Evolutionary conservation across 30 jellyfish, hydroid and myxozoan species (phyloP).

Genomic region (Turritopsis rubra): DNA sequence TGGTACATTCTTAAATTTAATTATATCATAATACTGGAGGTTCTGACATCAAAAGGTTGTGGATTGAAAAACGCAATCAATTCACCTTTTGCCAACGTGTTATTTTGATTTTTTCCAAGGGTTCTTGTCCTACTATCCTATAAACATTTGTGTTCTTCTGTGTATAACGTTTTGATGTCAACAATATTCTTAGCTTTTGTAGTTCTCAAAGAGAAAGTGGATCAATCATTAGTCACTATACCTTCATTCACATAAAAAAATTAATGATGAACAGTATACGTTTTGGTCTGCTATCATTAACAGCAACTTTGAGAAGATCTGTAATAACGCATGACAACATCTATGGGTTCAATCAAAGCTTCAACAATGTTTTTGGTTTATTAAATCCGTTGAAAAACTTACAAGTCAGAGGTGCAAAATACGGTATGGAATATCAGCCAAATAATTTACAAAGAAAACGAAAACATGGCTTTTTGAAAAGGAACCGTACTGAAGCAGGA

Average conservation of each 20-base stretch:
- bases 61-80: too few relatives aligned
- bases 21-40: too few relatives aligned
- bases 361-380: not conserved
- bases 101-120: too few relatives aligned
- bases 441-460: conserved; percentile 73
- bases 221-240: too few relatives aligned
- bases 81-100: too few relatives aligned
- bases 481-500: conserved; percentile 74
- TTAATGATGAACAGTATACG: not conserved
- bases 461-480: conserved; percentile 68
- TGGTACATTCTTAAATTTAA: too few relatives aligned
- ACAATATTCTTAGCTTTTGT: too few relatives aligned
- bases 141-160: too few relatives aligned
- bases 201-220: too few relatives aligned
- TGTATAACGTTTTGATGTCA: too few relatives aligned
- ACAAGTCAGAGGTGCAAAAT: conserved; percentile 58
- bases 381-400: conserved; percentile 8
- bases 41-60: too few relatives aligned
- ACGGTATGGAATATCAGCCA: conserved; percentile 98
- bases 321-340: not conserved
- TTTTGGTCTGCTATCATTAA: not conserved
- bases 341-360: not conserved
- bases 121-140: too few relatives aligned
- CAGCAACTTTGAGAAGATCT: not conserved
- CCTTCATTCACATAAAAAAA: not conserved